A percentile compares a stretch with the other conserved stretches of the same genome.
Conservation (phyloP, 2,888 invertebrate genomes). For the Euphydryas editha region DNA sequence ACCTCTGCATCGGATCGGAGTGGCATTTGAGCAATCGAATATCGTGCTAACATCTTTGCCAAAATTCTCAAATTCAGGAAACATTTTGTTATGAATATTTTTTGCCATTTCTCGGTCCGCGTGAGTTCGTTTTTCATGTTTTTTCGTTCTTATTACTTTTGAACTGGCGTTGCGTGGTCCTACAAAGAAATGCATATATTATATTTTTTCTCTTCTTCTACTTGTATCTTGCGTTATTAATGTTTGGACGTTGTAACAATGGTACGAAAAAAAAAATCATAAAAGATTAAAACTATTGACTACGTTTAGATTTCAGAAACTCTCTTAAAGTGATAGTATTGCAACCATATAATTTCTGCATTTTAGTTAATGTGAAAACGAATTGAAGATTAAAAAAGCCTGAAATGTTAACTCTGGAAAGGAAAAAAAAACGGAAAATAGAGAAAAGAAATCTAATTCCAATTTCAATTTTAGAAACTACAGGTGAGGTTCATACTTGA, state of each 20-base stretch:
- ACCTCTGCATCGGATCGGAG: constrained; percentile 25
- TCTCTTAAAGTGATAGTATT: too few species aligned
- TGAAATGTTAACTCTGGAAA: too few species aligned
- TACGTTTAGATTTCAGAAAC: too few species aligned
- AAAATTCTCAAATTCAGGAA: constrained; percentile 22
- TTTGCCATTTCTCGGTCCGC: background rate
- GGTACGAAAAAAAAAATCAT: background rate
- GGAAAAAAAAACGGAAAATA: too few species aligned
- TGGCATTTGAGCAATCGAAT: constrained; percentile 22
- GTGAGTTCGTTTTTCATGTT: background rate
- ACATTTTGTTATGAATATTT: constrained; percentile 22
- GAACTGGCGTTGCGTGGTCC: constrained; percentile 14
- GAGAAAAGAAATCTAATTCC: too few species aligned
- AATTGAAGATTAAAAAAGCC: too few species aligned
- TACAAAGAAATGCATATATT: constrained; percentile 27
- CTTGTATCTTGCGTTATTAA: too few species aligned
- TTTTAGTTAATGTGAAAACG: too few species aligned
- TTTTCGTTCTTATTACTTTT: constrained; percentile 11
- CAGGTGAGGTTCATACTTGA: too few species aligned
- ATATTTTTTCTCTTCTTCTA: constrained; percentile 12
- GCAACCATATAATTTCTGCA: too few species aligned
- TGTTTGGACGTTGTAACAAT: background rate
- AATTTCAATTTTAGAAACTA: too few species aligned
- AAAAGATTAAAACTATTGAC: too few species aligned
- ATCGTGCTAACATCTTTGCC: constrained; percentile 17